Conservation (phyloP, 2,888 invertebrate species). For the Eilema griseolum region DNA sequence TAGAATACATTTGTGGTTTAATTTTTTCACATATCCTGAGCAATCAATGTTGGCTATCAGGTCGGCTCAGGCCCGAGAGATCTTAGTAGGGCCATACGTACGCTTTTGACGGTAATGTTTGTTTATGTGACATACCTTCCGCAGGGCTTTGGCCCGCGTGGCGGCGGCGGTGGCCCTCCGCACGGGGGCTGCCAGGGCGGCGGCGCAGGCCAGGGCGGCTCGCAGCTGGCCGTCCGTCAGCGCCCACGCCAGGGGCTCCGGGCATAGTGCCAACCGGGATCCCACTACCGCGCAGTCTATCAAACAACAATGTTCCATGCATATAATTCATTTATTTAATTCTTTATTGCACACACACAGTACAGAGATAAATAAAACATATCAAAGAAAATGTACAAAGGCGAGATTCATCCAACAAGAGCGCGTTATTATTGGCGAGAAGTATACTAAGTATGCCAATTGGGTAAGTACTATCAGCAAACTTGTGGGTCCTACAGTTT, state of each 20-base stretch:
- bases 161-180: conserved; percentile 92
- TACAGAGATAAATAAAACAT: too few species aligned
- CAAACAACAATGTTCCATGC: conserved; percentile 52
- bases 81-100: too few species aligned
- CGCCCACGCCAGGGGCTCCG: conserved; percentile 99
- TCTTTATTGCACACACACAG: too few species aligned
- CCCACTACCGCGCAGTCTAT: conserved; percentile 97
- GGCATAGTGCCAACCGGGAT: conserved; percentile 95
- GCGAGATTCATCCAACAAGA: not conserved
- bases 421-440: not conserved
- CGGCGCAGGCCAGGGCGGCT: conserved; percentile 96
- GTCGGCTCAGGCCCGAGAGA: too few species aligned
- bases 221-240: conserved; percentile 98
- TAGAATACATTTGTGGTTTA: too few species aligned
- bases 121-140: conserved; percentile 87
- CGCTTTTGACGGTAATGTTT: not conserved
- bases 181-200: conserved; percentile 93
- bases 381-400: too few species aligned
- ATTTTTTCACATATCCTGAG: too few species aligned
- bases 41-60: too few species aligned
- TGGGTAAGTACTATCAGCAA: too few species aligned
- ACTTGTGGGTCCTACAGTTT: too few species aligned
- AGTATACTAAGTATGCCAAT: not conserved
- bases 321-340: too few species aligned
- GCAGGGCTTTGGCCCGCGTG: conserved; percentile 93